These are phyloP conservation scores for Drosophila flavopinicola DNA, from an alignment of 2,888 invertebrate genomes.

Conservation along the genomic window DNA sequence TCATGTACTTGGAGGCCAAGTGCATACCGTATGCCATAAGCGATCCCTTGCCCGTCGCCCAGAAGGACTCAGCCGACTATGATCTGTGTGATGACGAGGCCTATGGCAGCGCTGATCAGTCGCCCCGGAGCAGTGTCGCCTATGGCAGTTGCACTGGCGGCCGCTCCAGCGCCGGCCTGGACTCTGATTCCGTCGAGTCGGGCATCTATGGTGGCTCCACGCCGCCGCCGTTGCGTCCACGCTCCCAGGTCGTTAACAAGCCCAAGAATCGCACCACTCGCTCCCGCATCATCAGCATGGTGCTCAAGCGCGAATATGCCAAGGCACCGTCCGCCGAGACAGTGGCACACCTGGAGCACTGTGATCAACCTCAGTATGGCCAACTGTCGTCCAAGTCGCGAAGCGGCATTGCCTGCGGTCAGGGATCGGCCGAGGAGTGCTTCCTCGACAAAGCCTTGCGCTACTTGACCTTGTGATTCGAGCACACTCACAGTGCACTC, in stretches of 20 bases:
- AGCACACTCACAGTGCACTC: neutral
- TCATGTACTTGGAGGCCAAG: slow-evolving; percentile 62
- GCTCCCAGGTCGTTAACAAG: slow-evolving; percentile 49
- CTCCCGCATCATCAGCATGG: slow-evolving; percentile 74
- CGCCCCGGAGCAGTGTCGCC: slow-evolving; percentile 58
- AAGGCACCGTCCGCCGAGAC: slow-evolving; percentile 29
- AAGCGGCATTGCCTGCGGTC: slow-evolving; percentile 33
- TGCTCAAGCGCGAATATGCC: slow-evolving; percentile 68
- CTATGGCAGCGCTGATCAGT: slow-evolving; percentile 50
- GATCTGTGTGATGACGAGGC: slow-evolving; percentile 68
- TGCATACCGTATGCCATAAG: slow-evolving; percentile 62
- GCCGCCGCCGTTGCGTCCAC: slow-evolving; percentile 46
- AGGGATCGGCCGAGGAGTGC: slow-evolving; percentile 55
- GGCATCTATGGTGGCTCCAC: slow-evolving; percentile 33
- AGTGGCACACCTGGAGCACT: slow-evolving; percentile 26
- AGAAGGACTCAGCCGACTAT: slow-evolving; percentile 21
- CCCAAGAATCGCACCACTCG: slow-evolving; percentile 58
- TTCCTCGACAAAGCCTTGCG: slow-evolving; percentile 79
- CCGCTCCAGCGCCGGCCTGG: slow-evolving; percentile 23
- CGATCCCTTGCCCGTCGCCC: neutral
- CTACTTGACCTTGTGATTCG: slow-evolving; percentile 73
- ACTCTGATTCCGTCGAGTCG: slow-evolving; percentile 53
- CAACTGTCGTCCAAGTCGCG: slow-evolving; percentile 39
- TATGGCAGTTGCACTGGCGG: slow-evolving; percentile 61
- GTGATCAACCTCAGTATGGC: slow-evolving; percentile 44